Evolutionary conservation across 2,888 invertebrate genomes (phyloP).

Genomic region (Trissolcus japonicus): DNA sequence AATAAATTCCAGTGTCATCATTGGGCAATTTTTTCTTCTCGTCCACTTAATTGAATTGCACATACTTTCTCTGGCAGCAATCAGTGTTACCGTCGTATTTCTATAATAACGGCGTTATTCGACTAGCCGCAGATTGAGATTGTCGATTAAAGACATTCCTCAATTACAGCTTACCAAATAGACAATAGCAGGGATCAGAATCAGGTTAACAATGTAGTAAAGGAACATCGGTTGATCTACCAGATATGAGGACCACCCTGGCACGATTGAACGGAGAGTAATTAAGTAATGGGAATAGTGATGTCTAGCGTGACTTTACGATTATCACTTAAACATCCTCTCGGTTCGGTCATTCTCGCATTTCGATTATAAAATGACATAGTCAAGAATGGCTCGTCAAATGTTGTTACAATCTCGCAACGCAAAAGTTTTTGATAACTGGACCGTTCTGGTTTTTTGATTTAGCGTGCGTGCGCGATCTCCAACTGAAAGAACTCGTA

Average conservation of each 20-base stretch:
- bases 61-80: constrained; percentile 22
- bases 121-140: constrained; percentile 29
- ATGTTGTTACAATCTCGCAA: background rate
- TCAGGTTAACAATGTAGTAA: constrained; percentile 47
- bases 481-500: constrained; percentile 30
- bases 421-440: constrained; percentile 10
- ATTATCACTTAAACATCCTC: constrained; percentile 58
- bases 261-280: constrained; percentile 66
- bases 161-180: constrained; percentile 40
- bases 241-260: constrained; percentile 64
- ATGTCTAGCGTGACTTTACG: constrained; percentile 66
- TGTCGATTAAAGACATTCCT: constrained; percentile 42
- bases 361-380: constrained; percentile 61
- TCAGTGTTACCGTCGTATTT: constrained; percentile 20
- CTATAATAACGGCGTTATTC: constrained; percentile 14
- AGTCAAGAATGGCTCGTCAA: constrained; percentile 17
- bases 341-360: constrained; percentile 65
- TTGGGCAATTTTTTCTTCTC: too few relatives aligned
- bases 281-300: constrained; percentile 67
- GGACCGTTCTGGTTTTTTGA: constrained; percentile 8
- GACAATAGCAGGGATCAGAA: constrained; percentile 41
- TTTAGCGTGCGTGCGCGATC: constrained; percentile 10
- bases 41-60: constrained; percentile 16
- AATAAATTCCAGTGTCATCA: too few relatives aligned
- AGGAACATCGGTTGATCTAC: too few relatives aligned